Percentiles rank a stretch among this genome's conserved stretches.
Evolutionary conservation across 2,113 vertebrate genomes (phyloP).

Genomic region (Phyllostomus hastatus): DNA sequence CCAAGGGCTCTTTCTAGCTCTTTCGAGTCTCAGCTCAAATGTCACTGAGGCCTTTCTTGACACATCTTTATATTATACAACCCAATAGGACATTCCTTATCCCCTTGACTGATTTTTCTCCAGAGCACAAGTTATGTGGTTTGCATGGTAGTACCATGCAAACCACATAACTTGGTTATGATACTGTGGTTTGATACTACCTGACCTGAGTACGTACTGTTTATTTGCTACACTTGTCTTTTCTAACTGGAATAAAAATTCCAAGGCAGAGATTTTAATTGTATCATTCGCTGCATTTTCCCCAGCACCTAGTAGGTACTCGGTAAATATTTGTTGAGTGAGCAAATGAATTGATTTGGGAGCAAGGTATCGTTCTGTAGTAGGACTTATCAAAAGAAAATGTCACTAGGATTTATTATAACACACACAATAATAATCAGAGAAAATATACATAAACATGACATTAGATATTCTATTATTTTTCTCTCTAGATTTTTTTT

Average conservation of each 20-base stretch:
- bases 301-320: neutral
- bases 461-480: conserved; percentile 5
- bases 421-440: conserved; percentile 30
- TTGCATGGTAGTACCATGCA: no score
- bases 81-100: neutral
- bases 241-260: conserved; percentile 26
- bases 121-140: neutral
- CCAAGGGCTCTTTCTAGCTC: neutral
- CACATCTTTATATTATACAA: neutral
- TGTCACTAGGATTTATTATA: conserved; percentile 47
- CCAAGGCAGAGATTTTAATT: conserved; percentile 24
- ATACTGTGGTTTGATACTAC: no score
- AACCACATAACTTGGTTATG: no score
- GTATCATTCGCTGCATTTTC: neutral
- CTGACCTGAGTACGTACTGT: neutral
- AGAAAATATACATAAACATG: conserved; percentile 25
- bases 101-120: neutral
- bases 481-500: conserved; percentile 25
- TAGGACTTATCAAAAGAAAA: neutral
- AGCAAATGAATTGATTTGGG: conserved; percentile 32
- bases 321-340: neutral
- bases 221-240: neutral
- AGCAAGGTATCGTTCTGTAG: conserved; percentile 30
- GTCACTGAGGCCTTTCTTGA: neutral
- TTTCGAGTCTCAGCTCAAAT: neutral